Conservation (phyloP, 2,113 vertebrate species). For the Dryoscopus gambensis region DNA sequence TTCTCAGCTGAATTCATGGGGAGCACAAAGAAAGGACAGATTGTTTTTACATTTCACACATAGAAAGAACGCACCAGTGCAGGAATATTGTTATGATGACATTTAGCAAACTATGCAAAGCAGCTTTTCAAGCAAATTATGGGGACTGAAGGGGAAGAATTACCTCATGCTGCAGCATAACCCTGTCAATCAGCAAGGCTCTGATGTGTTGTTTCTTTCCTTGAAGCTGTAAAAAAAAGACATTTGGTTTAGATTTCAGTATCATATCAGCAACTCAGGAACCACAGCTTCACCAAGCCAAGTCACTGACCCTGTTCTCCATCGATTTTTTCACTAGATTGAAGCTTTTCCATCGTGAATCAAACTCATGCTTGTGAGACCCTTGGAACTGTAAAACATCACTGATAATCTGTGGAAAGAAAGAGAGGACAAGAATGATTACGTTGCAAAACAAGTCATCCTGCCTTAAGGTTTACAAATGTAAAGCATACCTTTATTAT, state of each 20-base stretch:
- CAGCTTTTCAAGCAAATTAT: not conserved
- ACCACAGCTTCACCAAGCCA: not conserved
- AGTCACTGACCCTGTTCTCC: conserved; percentile 92
- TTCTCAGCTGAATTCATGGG: conserved; percentile 79
- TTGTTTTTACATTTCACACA: not conserved
- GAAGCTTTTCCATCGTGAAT: conserved; percentile 98
- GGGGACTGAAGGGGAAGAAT: not conserved
- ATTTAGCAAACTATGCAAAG: not conserved
- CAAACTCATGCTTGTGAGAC: conserved; percentile 95
- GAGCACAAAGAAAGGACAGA: not conserved
- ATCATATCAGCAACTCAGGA: not conserved
- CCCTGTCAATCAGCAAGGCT: conserved; percentile 92
- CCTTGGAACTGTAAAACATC: conserved; percentile 94
- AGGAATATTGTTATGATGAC: not conserved
- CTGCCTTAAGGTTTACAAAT: not conserved
- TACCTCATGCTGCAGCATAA: conserved; percentile 98
- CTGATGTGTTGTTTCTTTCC: conserved; percentile 96
- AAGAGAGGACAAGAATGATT: not conserved
- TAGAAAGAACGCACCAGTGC: not conserved
- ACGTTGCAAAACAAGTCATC: not conserved
- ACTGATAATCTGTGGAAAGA: conserved; percentile 84
- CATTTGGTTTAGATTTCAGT: not conserved
- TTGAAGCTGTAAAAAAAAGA: conserved; percentile 81
- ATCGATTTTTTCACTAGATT: conserved; percentile 97
- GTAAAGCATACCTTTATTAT: conserved; percentile 88